phyloP scores from a whole-genome alignment of 1,140 invertebrate genomes.

The Melanaphis sacchari region DNA sequence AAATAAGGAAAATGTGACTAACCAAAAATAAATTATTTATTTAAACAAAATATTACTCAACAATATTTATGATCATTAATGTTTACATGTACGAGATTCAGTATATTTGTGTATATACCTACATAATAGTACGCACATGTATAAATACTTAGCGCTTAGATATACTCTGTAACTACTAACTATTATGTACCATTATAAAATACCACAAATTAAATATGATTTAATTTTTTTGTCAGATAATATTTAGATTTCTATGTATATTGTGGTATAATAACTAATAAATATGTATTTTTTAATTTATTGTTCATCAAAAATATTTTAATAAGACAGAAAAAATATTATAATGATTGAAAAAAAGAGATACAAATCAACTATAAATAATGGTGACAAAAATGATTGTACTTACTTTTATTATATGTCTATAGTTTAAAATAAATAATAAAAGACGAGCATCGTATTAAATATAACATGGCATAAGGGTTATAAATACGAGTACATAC shows the following conservation, averaged over 20 bases:
- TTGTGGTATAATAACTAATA: not conserved
- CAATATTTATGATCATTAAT: not conserved
- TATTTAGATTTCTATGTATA: not conserved
- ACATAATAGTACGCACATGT: not conserved
- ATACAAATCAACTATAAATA: too few species aligned
- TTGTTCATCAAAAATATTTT: not conserved
- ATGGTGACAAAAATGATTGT: too few species aligned
- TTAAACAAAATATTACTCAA: not conserved
- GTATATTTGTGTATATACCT: not conserved
- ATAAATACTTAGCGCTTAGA: not conserved
- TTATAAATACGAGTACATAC: too few species aligned
- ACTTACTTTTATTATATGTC: too few species aligned
- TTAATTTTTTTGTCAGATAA: not conserved
- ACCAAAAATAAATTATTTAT: not conserved
- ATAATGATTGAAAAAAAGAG: too few species aligned
- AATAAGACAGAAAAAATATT: not conserved
- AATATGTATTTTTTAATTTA: not conserved
- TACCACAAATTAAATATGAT: not conserved
- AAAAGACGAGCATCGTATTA: not conserved
- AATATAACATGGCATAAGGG: not conserved
- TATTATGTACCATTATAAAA: not conserved
- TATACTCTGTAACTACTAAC: not conserved
- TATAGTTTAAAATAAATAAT: not conserved
- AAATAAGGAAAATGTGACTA: not conserved
- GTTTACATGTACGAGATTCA: not conserved